These are phyloP conservation scores for Sapajus apella DNA, from an alignment of 2,113 vertebrate genomes.

Conservation along the genomic window DNA sequence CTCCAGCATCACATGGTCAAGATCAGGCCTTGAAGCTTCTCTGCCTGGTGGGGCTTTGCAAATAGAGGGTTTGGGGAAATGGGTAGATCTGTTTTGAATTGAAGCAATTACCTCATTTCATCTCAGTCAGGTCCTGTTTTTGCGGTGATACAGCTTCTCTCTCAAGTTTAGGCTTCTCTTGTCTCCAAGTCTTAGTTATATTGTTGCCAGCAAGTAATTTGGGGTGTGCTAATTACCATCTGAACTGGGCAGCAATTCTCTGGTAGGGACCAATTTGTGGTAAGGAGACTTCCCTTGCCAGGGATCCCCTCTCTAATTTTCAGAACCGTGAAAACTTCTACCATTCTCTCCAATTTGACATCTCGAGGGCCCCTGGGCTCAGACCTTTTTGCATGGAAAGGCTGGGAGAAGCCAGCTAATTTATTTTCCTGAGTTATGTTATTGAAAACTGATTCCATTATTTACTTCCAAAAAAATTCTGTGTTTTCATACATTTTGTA, in stretches of 20 bases:
- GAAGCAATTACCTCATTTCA: constrained; percentile 36
- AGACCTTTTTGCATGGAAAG: not conserved
- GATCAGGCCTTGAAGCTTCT: not conserved
- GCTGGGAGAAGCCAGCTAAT: constrained; percentile 14
- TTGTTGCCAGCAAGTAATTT: constrained; percentile 8
- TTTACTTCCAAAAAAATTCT: constrained; percentile 50
- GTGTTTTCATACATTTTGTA: not conserved
- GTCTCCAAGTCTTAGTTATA: not conserved
- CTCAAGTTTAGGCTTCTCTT: not conserved
- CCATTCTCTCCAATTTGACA: constrained; percentile 40
- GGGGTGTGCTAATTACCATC: constrained; percentile 29
- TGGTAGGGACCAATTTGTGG: constrained; percentile 43
- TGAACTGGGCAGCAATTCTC: not conserved
- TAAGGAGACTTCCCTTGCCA: constrained; percentile 37
- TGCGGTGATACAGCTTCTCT: not conserved
- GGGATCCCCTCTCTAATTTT: constrained; percentile 44
- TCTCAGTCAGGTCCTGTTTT: not conserved
- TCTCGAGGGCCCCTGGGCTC: not conserved
- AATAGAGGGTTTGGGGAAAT: constrained; percentile 11
- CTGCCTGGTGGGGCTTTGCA: not conserved
- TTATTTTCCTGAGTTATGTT: constrained; percentile 51
- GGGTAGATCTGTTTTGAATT: constrained; percentile 7
- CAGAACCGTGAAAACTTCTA: constrained; percentile 7
- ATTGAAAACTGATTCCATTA: constrained; percentile 42
- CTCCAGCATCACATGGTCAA: not conserved